Conservation (phyloP, 2,888 invertebrate species). For the Bruchidius siliquastri region DNA sequence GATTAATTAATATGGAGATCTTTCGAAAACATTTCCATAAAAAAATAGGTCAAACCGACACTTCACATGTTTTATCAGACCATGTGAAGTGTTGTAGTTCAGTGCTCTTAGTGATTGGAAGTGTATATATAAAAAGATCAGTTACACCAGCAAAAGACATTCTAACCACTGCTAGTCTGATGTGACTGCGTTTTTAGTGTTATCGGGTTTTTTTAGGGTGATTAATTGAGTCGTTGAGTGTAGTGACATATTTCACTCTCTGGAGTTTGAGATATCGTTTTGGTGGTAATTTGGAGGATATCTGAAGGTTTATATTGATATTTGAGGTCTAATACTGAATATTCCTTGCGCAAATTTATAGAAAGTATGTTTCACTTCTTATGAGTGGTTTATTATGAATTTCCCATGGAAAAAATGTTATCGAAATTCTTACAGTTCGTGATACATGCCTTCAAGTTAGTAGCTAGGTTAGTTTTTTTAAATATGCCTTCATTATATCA, state of each 20-base stretch:
- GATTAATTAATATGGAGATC: too few species aligned
- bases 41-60: too few species aligned
- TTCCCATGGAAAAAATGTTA: too few species aligned
- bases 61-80: background rate
- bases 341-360: too few species aligned
- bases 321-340: background rate
- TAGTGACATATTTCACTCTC: background rate
- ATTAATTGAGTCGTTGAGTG: background rate
- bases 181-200: background rate
- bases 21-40: too few species aligned
- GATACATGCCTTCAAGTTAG: too few species aligned
- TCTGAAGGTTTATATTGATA: background rate
- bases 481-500: too few species aligned
- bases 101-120: background rate
- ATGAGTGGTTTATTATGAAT: too few species aligned
- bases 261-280: background rate
- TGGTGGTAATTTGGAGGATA: background rate
- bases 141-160: background rate
- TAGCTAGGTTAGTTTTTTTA: too few species aligned
- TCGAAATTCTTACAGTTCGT: too few species aligned
- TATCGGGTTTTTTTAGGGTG: background rate
- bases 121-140: background rate
- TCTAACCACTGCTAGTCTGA: background rate
- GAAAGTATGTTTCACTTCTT: too few species aligned
- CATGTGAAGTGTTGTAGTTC: background rate